A percentile compares a stretch with the other conserved stretches of the same genome.
Conservation (phyloP, 2,797 vertebrate genomes). For the Pogoniulus pusillus region DNA sequence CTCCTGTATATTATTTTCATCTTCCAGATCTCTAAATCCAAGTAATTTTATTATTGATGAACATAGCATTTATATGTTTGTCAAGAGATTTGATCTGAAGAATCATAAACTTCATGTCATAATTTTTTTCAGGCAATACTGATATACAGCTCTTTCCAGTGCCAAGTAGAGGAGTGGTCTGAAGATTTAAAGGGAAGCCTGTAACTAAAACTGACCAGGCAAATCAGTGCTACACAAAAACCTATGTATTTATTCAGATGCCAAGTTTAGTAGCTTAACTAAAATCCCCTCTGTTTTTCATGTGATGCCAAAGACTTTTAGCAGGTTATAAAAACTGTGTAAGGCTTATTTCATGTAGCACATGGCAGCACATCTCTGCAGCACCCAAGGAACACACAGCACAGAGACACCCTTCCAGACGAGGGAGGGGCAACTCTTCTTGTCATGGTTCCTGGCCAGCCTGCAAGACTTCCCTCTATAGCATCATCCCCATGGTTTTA, state of each 20-base stretch:
- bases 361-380: background rate
- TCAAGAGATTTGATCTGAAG: conserved; percentile 18
- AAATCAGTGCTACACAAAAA: background rate
- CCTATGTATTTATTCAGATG: background rate
- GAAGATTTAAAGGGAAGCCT: background rate
- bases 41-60: conserved; percentile 5
- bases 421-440: background rate
- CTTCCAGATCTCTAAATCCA: background rate
- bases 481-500: background rate
- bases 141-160: background rate
- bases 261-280: background rate
- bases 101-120: background rate
- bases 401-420: background rate
- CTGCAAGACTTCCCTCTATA: background rate
- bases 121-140: background rate
- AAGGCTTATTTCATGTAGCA: background rate
- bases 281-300: background rate
- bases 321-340: background rate
- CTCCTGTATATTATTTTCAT: background rate
- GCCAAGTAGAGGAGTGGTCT: background rate
- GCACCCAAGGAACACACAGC: background rate
- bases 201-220: background rate
- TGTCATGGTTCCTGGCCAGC: background rate
- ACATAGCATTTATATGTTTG: background rate
- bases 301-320: background rate